Percentiles rank a stretch among this genome's conserved stretches.
phyloP scores from a whole-genome alignment of 2,888 invertebrate species.

The Carcina quercana region DNA sequence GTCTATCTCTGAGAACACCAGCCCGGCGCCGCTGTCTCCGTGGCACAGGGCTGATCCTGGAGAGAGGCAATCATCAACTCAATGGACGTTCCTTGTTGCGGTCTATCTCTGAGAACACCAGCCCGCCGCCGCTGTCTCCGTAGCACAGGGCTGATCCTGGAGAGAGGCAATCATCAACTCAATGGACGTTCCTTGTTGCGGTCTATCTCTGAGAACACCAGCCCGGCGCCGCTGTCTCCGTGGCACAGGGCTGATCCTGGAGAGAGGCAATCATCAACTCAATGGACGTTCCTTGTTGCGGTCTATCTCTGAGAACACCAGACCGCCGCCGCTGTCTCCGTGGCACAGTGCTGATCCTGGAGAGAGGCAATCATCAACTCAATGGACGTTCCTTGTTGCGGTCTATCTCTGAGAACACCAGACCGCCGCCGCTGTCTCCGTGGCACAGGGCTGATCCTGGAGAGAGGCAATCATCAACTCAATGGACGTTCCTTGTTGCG shows the following conservation, averaged over 20 bases:
- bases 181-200: constrained; percentile 28
- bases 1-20: constrained; percentile 36
- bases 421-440: constrained; percentile 57
- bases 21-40: constrained; percentile 58
- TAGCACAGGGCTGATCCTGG: constrained; percentile 48
- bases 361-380: too few relatives aligned
- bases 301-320: constrained; percentile 35
- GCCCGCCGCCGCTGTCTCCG: constrained; percentile 58
- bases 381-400: too few relatives aligned
- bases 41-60: constrained; percentile 48
- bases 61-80: too few relatives aligned
- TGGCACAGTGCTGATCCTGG: constrained; percentile 49
- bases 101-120: constrained; percentile 36
- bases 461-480: too few relatives aligned
- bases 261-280: too few relatives aligned
- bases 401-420: constrained; percentile 35
- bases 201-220: constrained; percentile 36
- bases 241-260: constrained; percentile 48
- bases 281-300: too few relatives aligned
- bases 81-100: constrained; percentile 28
- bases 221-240: constrained; percentile 58
- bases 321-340: constrained; percentile 57
- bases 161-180: too few relatives aligned
- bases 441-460: constrained; percentile 49
- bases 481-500: too few relatives aligned